Evolutionary conservation across 2,888 invertebrate species (phyloP).

Genomic region (Pycnomerus fuliginosus): DNA sequence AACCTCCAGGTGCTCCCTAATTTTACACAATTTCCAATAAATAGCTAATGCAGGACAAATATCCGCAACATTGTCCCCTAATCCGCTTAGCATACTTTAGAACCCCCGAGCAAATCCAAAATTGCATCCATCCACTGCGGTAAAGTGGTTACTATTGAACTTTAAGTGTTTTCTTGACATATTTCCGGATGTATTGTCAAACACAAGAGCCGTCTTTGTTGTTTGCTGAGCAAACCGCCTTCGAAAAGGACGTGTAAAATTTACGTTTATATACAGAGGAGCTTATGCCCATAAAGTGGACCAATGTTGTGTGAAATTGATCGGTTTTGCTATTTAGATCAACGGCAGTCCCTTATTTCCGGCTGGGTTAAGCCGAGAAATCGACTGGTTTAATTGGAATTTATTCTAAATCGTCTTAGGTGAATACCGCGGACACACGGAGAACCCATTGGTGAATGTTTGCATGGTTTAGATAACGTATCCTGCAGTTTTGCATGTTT

Average conservation of each 20-base stretch:
- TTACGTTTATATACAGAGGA: conserved; percentile 39
- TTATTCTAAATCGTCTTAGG: conserved; percentile 4
- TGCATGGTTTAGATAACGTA: no score
- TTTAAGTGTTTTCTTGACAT: conserved; percentile 39
- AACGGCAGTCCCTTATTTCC: conserved; percentile 9
- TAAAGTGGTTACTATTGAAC: conserved; percentile 31
- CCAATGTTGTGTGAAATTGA: conserved; percentile 54
- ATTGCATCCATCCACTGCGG: conserved; percentile 19
- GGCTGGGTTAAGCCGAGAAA: conserved; percentile 8
- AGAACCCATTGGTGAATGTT: conserved; percentile 44
- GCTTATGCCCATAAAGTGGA: conserved; percentile 37
- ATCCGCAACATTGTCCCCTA: conserved; percentile 38
- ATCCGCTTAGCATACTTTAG: conserved; percentile 33
- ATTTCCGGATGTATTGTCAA: conserved; percentile 29
- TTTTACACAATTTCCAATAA: conserved; percentile 20
- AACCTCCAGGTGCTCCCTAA: conserved; percentile 34
- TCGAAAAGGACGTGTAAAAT: conserved; percentile 27
- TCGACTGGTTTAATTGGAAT: conserved; percentile 4
- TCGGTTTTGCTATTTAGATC: conserved; percentile 44
- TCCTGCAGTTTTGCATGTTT: no score
- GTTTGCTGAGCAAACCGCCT: conserved; percentile 8
- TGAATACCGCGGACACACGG: conserved; percentile 51
- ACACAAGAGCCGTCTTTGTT: conserved; percentile 19
- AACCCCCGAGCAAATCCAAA: conserved; percentile 15
- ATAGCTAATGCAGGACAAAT: conserved; percentile 32